Conservation (phyloP, 2,797 vertebrate genomes). For the Sciurus carolinensis region DNA sequence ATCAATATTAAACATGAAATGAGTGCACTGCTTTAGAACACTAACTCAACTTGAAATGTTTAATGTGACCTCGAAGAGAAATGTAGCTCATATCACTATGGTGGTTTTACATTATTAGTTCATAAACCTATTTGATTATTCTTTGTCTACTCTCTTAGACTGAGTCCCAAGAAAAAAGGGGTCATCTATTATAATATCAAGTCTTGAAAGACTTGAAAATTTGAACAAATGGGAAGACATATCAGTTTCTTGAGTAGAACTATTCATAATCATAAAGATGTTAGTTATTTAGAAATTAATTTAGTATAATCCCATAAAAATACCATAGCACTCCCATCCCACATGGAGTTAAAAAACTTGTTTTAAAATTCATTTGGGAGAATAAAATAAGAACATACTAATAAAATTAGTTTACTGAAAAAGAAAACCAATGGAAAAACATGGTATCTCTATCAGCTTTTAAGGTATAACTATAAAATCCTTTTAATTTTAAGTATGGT, state of each 20-base stretch:
- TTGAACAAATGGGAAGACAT: constrained; percentile 25
- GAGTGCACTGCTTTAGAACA: constrained; percentile 45
- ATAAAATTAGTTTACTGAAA: not conserved
- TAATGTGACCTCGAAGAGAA: not conserved
- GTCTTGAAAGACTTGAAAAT: not conserved
- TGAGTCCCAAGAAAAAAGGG: not conserved
- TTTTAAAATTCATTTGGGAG: constrained; percentile 49
- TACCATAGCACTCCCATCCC: not conserved
- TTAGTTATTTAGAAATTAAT: constrained; percentile 21
- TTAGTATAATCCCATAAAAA: constrained; percentile 55
- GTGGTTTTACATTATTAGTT: not conserved
- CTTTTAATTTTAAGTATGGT: constrained; percentile 39
- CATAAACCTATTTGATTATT: not conserved
- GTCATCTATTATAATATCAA: not conserved
- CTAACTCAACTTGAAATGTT: not conserved
- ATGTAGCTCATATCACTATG: not conserved
- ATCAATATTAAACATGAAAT: not conserved
- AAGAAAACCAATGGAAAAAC: not conserved
- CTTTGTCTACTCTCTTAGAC: not conserved
- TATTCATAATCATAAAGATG: not conserved
- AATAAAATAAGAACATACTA: constrained; percentile 1
- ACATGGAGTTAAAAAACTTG: not conserved
- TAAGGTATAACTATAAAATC: constrained; percentile 46
- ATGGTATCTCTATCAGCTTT: not conserved
- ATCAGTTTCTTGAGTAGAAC: constrained; percentile 9